Percentiles rank a stretch among this genome's conserved stretches.
Conservation (phyloP, 2,888 invertebrate genomes). For the Mylabris sibirica region DNA sequence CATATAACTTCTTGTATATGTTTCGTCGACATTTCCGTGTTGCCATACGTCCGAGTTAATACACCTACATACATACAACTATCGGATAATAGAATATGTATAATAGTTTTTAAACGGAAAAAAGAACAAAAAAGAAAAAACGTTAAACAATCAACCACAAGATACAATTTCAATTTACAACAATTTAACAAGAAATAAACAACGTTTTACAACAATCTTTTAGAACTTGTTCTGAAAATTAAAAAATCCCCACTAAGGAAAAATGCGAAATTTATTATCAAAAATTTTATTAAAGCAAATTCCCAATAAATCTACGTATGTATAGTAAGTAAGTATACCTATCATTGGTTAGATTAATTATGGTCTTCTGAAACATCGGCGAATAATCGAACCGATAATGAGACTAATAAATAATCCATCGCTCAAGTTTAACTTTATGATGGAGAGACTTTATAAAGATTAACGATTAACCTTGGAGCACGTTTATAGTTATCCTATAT, state of each 20-base stretch:
- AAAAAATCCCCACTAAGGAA: background rate
- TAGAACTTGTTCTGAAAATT: slow-evolving; percentile 8
- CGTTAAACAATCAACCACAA: slow-evolving; percentile 13
- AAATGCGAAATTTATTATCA: slow-evolving; percentile 2
- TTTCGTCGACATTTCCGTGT: slow-evolving; percentile 17
- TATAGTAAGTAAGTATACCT: background rate
- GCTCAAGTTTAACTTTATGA: background rate
- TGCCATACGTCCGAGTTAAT: slow-evolving; percentile 14
- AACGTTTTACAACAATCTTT: background rate
- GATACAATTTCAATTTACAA: slow-evolving; percentile 6
- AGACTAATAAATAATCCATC: slow-evolving; percentile 12
- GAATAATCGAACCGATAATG: slow-evolving; percentile 11
- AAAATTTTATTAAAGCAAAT: slow-evolving; percentile 7
- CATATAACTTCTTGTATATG: background rate
- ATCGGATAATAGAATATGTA: slow-evolving; percentile 17
- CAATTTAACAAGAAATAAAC: slow-evolving; percentile 10
- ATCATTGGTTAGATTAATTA: slow-evolving; percentile 1
- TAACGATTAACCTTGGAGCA: slow-evolving; percentile 8
- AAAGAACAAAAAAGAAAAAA: background rate
- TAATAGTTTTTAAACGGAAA: slow-evolving; percentile 10
- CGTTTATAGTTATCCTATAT: background rate
- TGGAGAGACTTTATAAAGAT: slow-evolving; percentile 12
- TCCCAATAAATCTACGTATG: background rate
- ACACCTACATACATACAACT: slow-evolving; percentile 13
- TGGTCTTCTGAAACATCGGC: slow-evolving; percentile 10